A percentile compares a stretch with the other conserved stretches of the same genome.
These are phyloP conservation scores for Acrocephalus arundinaceus DNA, from an alignment of 2,113 vertebrate species.

Conservation along the genomic window DNA sequence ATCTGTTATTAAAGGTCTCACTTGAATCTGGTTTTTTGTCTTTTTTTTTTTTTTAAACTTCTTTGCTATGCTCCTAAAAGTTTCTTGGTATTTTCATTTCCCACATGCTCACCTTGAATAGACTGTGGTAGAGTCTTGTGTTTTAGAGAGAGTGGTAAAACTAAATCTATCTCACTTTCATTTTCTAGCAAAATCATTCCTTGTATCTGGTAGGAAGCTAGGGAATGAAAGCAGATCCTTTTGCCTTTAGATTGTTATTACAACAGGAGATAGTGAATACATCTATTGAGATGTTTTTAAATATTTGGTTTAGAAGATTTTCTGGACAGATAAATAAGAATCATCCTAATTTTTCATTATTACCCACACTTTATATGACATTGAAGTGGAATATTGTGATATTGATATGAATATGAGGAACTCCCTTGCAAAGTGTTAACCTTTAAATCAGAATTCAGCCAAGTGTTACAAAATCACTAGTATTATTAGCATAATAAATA, in stretches of 20 bases:
- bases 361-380: neutral
- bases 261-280: neutral
- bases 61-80: neutral
- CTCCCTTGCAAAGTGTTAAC: neutral
- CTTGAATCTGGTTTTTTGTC: neutral
- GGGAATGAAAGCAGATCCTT: neutral
- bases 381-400: neutral
- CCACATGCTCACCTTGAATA: neutral
- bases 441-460: neutral
- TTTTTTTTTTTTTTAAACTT: neutral
- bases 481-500: neutral
- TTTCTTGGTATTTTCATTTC: neutral
- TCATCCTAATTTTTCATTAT: neutral
- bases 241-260: neutral
- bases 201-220: neutral
- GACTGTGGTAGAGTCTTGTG: neutral
- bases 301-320: neutral
- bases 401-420: neutral
- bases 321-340: neutral
- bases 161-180: neutral
- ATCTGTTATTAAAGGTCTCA: neutral
- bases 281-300: neutral
- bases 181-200: neutral
- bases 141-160: neutral
- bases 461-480: neutral